phyloP scores from a whole-genome alignment of 2,888 invertebrate genomes.

The Cephus pulcher region DNA sequence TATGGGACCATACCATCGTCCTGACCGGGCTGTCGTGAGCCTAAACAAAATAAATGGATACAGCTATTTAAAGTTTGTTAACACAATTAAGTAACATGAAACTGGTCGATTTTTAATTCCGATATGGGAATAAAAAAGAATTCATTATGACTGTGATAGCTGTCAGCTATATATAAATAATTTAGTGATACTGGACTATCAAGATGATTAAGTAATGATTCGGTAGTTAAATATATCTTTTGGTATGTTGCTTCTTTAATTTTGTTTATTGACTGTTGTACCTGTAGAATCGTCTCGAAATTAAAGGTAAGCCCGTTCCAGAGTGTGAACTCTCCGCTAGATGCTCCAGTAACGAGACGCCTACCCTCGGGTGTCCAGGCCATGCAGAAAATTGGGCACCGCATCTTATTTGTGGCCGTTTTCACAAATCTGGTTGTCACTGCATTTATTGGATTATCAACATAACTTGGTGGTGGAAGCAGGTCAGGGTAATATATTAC shows the following conservation, averaged over 20 bases:
- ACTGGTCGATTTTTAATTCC: background rate
- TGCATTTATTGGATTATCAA: conserved; percentile 96
- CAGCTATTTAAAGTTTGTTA: background rate
- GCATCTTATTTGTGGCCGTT: conserved; percentile 99
- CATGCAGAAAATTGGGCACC: conserved; percentile 98
- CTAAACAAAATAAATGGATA: conserved; percentile 67
- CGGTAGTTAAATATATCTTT: background rate
- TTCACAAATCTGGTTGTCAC: conserved; percentile 96
- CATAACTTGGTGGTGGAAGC: conserved; percentile 92
- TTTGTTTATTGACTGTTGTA: conserved; percentile 55
- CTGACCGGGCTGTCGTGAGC: conserved; percentile 99
- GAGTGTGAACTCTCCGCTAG: conserved; percentile 98
- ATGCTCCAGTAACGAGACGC: conserved; percentile 96
- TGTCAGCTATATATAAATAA: too few relatives aligned
- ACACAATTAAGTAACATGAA: background rate
- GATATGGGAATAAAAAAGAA: background rate
- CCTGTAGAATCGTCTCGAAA: conserved; percentile 99
- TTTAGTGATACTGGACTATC: background rate
- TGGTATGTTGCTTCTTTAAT: background rate
- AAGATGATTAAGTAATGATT: background rate
- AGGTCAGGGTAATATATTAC: conserved; percentile 94
- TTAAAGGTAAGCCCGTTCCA: conserved; percentile 99
- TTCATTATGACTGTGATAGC: background rate
- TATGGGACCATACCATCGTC: conserved; percentile 99
- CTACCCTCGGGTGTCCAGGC: conserved; percentile 99